phyloP scores from a whole-genome alignment of 2,113 vertebrate species.

The Collichthys lucidus region DNA sequence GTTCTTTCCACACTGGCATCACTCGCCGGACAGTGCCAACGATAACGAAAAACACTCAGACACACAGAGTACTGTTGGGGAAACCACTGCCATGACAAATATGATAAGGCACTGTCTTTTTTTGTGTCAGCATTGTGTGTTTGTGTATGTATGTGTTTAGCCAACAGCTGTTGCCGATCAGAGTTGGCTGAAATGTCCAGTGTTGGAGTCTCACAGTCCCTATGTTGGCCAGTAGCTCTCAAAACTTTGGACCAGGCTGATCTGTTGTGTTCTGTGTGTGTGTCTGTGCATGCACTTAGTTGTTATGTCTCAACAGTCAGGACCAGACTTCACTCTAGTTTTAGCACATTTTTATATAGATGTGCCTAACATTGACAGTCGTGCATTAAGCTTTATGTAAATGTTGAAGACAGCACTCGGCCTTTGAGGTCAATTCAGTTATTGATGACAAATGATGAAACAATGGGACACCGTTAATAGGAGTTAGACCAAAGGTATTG shows the following conservation, averaged over 20 bases:
- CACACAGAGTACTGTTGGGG: slow-evolving; percentile 6
- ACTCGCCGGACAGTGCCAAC: slow-evolving; percentile 6
- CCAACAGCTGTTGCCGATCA: slow-evolving; percentile 74
- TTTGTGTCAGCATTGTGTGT: slow-evolving; percentile 23
- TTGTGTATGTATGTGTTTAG: slow-evolving; percentile 35
- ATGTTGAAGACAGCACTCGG: too few species aligned
- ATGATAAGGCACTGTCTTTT: slow-evolving; percentile 38
- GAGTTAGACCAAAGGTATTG: too few species aligned
- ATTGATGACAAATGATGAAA: too few species aligned
- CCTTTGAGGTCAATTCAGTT: not conserved
- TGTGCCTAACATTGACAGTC: not conserved
- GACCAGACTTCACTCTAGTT: not conserved
- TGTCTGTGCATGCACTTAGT: not conserved
- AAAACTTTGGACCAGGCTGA: slow-evolving; percentile 30
- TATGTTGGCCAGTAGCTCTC: slow-evolving; percentile 38
- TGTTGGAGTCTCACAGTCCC: slow-evolving; percentile 39
- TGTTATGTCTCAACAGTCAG: slow-evolving; percentile 1
- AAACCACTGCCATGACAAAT: slow-evolving; percentile 36
- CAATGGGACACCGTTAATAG: too few species aligned
- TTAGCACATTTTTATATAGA: slow-evolving; percentile 1
- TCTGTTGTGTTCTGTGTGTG: slow-evolving; percentile 3
- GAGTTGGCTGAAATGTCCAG: slow-evolving; percentile 49
- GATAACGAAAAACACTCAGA: slow-evolving; percentile 31
- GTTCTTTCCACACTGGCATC: slow-evolving; percentile 41
- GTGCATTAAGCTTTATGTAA: too few species aligned